Conservation (phyloP, 2,113 vertebrate genomes). For the Coryphaenoides rupestris region DNA sequence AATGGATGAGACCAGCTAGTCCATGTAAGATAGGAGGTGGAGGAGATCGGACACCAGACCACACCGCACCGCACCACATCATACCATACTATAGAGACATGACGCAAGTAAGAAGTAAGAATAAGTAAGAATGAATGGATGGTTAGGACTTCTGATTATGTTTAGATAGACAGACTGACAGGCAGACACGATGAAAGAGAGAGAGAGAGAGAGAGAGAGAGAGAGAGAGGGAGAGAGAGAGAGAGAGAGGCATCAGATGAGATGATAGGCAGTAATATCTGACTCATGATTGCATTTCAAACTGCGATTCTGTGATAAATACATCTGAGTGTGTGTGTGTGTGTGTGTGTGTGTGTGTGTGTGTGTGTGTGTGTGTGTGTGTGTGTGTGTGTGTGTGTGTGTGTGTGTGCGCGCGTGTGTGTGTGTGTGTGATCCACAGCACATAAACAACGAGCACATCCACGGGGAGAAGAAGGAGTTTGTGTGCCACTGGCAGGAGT, state of each 20-base stretch:
- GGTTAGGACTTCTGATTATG: neutral
- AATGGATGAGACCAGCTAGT: slow-evolving; percentile 97
- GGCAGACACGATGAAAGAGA: neutral
- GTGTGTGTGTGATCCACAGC: slow-evolving; percentile 64
- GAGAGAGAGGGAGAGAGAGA: too few relatives aligned
- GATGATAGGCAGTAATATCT: neutral
- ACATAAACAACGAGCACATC: slow-evolving; percentile 98
- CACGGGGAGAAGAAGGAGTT: slow-evolving; percentile 98
- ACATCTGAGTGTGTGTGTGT: neutral
- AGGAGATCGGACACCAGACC: too few relatives aligned
- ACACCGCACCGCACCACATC: too few relatives aligned
- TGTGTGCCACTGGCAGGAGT: slow-evolving; percentile 95
- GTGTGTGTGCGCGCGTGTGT: neutral
- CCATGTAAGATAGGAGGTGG: slow-evolving; percentile 77
- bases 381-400: neutral
- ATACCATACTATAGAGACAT: too few relatives aligned
- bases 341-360: neutral
- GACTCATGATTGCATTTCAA: too few relatives aligned
- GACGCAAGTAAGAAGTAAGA: too few relatives aligned
- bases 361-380: neutral
- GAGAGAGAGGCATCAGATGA: too few relatives aligned
- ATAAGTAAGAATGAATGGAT: too few relatives aligned
- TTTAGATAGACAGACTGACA: too few relatives aligned
- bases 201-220: too few relatives aligned
- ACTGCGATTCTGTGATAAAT: neutral